Conservation (phyloP, 2,888 invertebrate genomes). For the Tipula confusa region DNA sequence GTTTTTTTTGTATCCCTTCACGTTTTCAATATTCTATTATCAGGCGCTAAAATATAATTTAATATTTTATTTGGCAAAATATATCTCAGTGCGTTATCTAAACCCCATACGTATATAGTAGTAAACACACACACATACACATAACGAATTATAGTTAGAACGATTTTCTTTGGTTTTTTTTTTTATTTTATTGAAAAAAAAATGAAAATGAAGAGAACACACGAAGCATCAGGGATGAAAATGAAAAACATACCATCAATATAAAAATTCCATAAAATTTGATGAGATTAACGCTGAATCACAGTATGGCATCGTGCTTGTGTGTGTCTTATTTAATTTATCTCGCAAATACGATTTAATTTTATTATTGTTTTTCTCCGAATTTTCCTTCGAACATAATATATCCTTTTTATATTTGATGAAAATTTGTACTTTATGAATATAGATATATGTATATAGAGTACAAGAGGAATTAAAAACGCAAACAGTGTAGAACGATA, state of each 20-base stretch:
- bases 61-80: constrained; percentile 8
- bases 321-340: constrained; percentile 25
- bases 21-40: constrained; percentile 25
- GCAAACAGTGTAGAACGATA: not conserved
- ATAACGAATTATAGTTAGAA: constrained; percentile 10
- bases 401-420: not conserved
- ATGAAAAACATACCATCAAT: constrained; percentile 25
- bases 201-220: not conserved
- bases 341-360: not conserved
- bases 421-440: not conserved
- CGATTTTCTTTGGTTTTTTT: not conserved
- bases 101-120: not conserved
- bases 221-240: not conserved
- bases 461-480: constrained; percentile 3
- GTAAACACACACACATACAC: not conserved
- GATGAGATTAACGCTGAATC: constrained; percentile 20
- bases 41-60: constrained; percentile 25
- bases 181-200: not conserved
- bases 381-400: not conserved
- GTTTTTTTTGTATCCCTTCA: not conserved
- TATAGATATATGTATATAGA: not conserved
- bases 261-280: constrained; percentile 20
- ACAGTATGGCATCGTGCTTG: constrained; percentile 20
- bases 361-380: constrained; percentile 16
- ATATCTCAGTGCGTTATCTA: not conserved